These are phyloP conservation scores for Chloroclystis v-ata DNA, from an alignment of 2,888 invertebrate genomes.

Conservation along the genomic window DNA sequence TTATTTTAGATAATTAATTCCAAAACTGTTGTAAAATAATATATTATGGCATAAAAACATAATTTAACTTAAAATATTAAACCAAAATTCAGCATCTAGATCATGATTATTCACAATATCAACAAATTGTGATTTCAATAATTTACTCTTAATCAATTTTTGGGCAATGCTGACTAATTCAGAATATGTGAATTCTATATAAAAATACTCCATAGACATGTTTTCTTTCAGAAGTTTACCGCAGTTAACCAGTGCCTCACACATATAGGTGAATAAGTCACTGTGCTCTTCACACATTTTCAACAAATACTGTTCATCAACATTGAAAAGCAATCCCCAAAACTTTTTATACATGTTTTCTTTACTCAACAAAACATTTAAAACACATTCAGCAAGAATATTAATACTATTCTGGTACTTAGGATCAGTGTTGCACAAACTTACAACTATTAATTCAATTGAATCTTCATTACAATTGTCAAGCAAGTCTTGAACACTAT, in stretches of 20 bases:
- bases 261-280: constrained; percentile 47
- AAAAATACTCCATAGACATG: constrained; percentile 60
- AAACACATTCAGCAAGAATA: constrained; percentile 38
- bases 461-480: constrained; percentile 41
- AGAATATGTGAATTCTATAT: constrained; percentile 70
- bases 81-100: constrained; percentile 62
- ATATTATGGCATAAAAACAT: background rate
- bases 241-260: constrained; percentile 57
- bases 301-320: constrained; percentile 44
- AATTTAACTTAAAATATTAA: constrained; percentile 39
- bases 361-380: constrained; percentile 41
- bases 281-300: constrained; percentile 51
- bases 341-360: constrained; percentile 43
- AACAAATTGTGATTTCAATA: constrained; percentile 59
- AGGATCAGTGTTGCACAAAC: constrained; percentile 45
- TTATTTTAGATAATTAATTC: too few relatives aligned
- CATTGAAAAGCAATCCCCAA: constrained; percentile 53
- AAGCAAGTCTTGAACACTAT: constrained; percentile 40
- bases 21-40: too few relatives aligned
- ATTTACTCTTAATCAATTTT: constrained; percentile 55
- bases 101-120: constrained; percentile 63
- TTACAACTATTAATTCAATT: constrained; percentile 50
- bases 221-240: constrained; percentile 56
- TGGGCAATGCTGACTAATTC: constrained; percentile 65
- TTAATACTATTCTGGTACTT: constrained; percentile 35